Percentiles rank a stretch among this genome's conserved stretches.
phyloP scores from a whole-genome alignment of 2,797 vertebrate genomes.

The Anguilla pacifica region DNA sequence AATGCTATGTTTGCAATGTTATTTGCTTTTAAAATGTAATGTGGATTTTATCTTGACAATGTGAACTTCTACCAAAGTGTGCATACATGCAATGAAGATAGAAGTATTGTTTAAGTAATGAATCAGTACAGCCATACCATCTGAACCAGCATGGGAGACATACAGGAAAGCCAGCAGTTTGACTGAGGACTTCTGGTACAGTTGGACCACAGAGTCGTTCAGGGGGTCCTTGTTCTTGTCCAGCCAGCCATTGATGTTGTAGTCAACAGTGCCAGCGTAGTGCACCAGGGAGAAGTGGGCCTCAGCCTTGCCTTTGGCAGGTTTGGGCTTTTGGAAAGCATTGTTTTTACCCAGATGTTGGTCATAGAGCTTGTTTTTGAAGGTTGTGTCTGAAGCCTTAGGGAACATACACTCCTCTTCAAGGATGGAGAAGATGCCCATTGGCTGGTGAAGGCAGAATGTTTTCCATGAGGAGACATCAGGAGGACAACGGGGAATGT shows the following conservation, averaged over 20 bases:
- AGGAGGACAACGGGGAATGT: background rate
- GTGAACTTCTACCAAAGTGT: slow-evolving; percentile 24
- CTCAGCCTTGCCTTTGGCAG: slow-evolving; percentile 62
- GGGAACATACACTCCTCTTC: slow-evolving; percentile 76
- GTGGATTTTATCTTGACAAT: background rate
- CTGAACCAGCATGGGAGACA: slow-evolving; percentile 61
- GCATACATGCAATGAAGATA: slow-evolving; percentile 51
- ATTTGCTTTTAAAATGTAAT: background rate
- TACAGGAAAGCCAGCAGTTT: slow-evolving; percentile 80
- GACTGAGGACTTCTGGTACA: slow-evolving; percentile 84
- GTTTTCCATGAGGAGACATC: slow-evolving; percentile 54
- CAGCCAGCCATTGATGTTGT: slow-evolving; percentile 67
- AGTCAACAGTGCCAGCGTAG: slow-evolving; percentile 69
- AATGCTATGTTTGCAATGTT: no score
- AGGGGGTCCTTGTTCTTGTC: slow-evolving; percentile 72
- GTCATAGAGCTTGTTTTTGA: slow-evolving; percentile 75
- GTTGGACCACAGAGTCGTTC: slow-evolving; percentile 66
- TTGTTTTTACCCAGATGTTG: slow-evolving; percentile 70
- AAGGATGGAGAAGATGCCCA: slow-evolving; percentile 76
- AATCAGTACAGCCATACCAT: slow-evolving; percentile 54
- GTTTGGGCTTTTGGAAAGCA: slow-evolving; percentile 69
- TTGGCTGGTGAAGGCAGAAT: slow-evolving; percentile 68
- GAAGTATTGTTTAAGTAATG: background rate
- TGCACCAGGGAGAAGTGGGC: slow-evolving; percentile 69
- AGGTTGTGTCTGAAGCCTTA: slow-evolving; percentile 68